phyloP scores from a whole-genome alignment of 2,888 invertebrate genomes.

The Biston betularia region DNA sequence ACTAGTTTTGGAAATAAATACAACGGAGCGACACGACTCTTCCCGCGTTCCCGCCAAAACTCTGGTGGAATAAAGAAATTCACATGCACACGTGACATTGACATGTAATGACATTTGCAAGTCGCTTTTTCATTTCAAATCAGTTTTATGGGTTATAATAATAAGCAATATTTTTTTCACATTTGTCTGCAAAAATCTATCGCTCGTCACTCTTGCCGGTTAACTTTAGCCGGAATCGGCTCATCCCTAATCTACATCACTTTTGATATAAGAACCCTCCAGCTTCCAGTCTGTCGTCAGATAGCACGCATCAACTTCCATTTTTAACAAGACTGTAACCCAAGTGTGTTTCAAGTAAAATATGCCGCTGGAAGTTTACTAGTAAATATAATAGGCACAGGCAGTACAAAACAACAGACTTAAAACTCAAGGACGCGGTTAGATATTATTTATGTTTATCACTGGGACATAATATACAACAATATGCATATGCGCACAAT shows the following conservation, averaged over 20 bases:
- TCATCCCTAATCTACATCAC: constrained; percentile 15
- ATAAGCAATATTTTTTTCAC: too few species aligned
- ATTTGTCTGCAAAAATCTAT: too few species aligned
- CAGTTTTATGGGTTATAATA: too few species aligned
- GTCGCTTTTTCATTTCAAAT: too few species aligned
- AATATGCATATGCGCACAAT: too few species aligned
- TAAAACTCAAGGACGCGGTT: neutral
- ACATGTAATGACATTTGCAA: too few species aligned
- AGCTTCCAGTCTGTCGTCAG: constrained; percentile 24
- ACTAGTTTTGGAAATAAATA: too few species aligned
- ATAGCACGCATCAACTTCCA: constrained; percentile 43
- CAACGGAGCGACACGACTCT: too few species aligned
- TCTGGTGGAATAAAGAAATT: too few species aligned
- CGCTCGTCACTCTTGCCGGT: neutral
- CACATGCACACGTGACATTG: too few species aligned
- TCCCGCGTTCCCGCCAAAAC: too few species aligned
- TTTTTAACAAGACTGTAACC: constrained; percentile 45
- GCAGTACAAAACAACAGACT: constrained; percentile 3
- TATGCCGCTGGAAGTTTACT: constrained; percentile 2
- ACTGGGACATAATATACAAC: neutral
- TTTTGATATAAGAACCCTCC: constrained; percentile 27
- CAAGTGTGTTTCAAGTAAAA: constrained; percentile 29
- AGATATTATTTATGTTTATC: neutral
- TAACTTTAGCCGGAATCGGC: neutral
- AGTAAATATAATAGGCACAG: neutral